Base-by-base conservation (phyloP, 2,888 invertebrate genomes). In the Auanema sp. region DNA sequence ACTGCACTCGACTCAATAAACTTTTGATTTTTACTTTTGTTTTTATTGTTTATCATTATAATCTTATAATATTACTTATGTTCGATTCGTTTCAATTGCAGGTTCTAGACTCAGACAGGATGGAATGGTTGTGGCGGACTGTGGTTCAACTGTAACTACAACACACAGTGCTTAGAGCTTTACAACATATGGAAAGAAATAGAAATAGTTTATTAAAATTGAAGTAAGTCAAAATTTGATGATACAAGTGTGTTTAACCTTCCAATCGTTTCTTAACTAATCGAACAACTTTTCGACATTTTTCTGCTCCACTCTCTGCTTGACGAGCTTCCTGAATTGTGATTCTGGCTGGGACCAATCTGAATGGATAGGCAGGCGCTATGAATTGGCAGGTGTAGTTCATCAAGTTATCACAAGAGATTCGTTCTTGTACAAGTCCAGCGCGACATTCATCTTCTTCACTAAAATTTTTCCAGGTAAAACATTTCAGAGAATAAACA, bases 351-450 rank as follows among this genome's bases (percentile, higher is more conserved):
- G 77, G 77, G 3, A 76, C 72, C 40, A 76, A 64, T 47, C 68
- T 64, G 75, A 81, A 81, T 14, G 66, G 60, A 59, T 75, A 81
- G 12, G 66, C 58, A 6, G 69, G 68, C 54, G 75, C 75, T 25
- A 78, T 76, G 65, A 81, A 81, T 65, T 81, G 81, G 43, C 81
- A 81, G 8, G 79, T 64, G 69, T 69, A 82, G 57, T 75, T 77
- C 24, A 76, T 64, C 21, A 81, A 73, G 61, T 81, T 81, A 40
- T 72, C 65, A 59, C 81, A 81, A 10, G 78, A 75, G 52, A 81
- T 81, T 41, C 80, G 74, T 61, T 81, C 81, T 51, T 81, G 79
- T 40, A 81, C 71, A 24, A 81, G 66, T 12, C 81, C 81, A n/a
- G 73, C 68, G 44, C 81, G 75, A 61, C 81, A 81, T 55, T 81